Percentiles rank a stretch among this genome's conserved stretches.
phyloP scores from a whole-genome alignment of 2,888 invertebrate genomes.

The Chalcosyrphus nemorum region DNA sequence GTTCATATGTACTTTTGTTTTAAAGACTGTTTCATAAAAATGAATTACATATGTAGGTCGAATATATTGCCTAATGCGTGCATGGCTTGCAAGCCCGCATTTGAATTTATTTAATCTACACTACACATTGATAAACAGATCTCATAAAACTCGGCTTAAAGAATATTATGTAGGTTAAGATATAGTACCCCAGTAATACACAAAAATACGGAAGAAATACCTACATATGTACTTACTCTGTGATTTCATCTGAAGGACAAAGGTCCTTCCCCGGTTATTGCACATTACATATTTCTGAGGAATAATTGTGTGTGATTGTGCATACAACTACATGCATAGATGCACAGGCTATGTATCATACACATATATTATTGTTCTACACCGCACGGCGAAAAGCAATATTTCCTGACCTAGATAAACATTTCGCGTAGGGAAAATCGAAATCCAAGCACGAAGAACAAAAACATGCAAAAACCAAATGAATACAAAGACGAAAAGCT shows the following conservation, averaged over 20 bases:
- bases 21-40: too few relatives aligned
- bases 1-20: too few relatives aligned
- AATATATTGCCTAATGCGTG: too few relatives aligned
- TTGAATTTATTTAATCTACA: neutral
- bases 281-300: conserved; percentile 29
- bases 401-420: conserved; percentile 70
- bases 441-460: conserved; percentile 59
- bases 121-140: neutral
- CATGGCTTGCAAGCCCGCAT: too few relatives aligned
- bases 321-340: conserved; percentile 21
- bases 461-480: conserved; percentile 42
- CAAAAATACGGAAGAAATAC: conserved; percentile 3
- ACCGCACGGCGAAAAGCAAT: conserved; percentile 34
- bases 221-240: neutral
- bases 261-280: conserved; percentile 64
- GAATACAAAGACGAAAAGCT: conserved; percentile 29
- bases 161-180: conserved; percentile 43
- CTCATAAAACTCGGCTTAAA: conserved; percentile 3
- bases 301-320: conserved; percentile 11
- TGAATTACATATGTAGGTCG: too few relatives aligned
- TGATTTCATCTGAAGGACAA: conserved; percentile 65
- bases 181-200: neutral
- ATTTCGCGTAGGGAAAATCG: conserved; percentile 63
- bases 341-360: neutral
- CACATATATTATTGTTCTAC: neutral